Percentiles rank a stretch among this genome's conserved stretches.
phyloP scores from a whole-genome alignment of 2,797 vertebrate genomes.

The Otolemur crassicaudatus region DNA sequence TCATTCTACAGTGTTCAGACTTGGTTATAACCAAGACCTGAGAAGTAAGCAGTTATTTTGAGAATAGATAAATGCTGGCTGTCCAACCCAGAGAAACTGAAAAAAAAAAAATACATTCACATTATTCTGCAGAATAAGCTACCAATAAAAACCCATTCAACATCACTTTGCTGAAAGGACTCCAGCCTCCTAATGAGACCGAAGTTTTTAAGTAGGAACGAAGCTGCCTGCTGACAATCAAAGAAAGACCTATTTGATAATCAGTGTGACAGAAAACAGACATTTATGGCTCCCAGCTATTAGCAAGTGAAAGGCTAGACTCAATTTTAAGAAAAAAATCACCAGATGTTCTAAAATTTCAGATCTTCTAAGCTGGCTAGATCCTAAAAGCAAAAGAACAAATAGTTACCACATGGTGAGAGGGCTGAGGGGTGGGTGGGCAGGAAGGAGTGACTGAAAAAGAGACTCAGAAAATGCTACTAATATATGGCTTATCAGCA shows the following conservation, averaged over 20 bases:
- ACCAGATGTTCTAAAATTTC: constrained; percentile 70
- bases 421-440: no score
- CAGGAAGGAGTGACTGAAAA: not conserved
- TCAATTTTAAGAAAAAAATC: constrained; percentile 63
- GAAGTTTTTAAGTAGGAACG: constrained; percentile 61
- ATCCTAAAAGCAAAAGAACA: constrained; percentile 56
- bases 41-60: constrained; percentile 50
- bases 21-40: constrained; percentile 53
- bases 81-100: not conserved
- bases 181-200: not conserved
- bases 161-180: not conserved
- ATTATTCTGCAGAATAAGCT: constrained; percentile 43
- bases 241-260: constrained; percentile 61
- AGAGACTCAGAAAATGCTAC: constrained; percentile 55
- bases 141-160: not conserved
- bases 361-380: constrained; percentile 47
- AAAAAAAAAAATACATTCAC: constrained; percentile 23
- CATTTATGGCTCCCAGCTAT: constrained; percentile 35
- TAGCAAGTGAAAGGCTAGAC: constrained; percentile 52
- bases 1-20: constrained; percentile 32
- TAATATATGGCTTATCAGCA: not conserved
- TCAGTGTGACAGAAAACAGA: constrained; percentile 60
- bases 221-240: constrained; percentile 53
- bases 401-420: constrained; percentile 60
- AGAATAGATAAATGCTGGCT: not conserved